phyloP scores from a whole-genome alignment of 2,797 vertebrate genomes.

The Danio choprae region DNA sequence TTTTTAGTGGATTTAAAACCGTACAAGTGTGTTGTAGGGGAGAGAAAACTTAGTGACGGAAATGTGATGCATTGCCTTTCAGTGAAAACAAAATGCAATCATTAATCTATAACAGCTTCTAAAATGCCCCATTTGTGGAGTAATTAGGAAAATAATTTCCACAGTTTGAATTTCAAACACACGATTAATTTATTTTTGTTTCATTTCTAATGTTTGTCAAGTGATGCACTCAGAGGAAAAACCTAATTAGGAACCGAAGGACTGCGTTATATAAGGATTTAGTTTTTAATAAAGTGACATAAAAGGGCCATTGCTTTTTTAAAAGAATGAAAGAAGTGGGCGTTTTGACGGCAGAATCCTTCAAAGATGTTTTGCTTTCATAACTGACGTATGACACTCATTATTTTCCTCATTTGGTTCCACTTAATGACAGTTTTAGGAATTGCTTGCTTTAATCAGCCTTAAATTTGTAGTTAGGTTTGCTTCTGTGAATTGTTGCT shows the following conservation, averaged over 20 bases:
- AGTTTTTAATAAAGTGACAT: neutral
- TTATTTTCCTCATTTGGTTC: neutral
- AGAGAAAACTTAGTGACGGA: neutral
- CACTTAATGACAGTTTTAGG: neutral
- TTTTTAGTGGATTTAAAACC: neutral
- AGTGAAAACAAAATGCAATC: neutral
- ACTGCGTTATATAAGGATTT: neutral
- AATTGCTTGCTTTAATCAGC: neutral
- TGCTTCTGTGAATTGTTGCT: neutral
- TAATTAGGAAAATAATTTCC: slow-evolving; percentile 7
- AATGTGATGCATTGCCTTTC: slow-evolving; percentile 7
- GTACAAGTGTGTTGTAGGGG: neutral
- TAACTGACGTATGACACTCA: neutral
- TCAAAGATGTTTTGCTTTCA: neutral
- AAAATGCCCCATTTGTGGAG: neutral
- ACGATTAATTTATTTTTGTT: neutral
- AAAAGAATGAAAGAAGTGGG: neutral
- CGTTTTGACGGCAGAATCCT: neutral
- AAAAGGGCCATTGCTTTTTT: slow-evolving; percentile 9
- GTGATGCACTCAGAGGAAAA: neutral
- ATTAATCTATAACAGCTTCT: neutral
- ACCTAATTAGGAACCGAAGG: slow-evolving; percentile 1
- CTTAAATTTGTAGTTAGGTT: neutral
- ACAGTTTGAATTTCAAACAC: neutral
- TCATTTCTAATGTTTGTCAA: slow-evolving; percentile 32